Conservation (phyloP, 2,113 vertebrate genomes). For the Melospiza melodia region DNA sequence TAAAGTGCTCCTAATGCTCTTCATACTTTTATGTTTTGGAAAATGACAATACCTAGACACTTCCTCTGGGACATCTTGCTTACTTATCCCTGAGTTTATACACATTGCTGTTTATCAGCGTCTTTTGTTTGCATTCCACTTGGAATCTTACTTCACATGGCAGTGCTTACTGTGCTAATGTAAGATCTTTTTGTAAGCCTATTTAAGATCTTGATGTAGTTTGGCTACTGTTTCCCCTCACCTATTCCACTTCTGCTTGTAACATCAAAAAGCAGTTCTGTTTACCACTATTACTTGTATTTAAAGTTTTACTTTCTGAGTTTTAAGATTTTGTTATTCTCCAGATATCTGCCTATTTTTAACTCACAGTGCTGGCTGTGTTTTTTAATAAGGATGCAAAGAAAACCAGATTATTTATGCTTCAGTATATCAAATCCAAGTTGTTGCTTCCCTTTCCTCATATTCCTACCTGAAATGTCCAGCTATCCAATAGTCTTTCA, state of each 20-base stretch:
- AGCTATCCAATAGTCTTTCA: not conserved
- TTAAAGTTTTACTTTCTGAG: not conserved
- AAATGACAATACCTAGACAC: not conserved
- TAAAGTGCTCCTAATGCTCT: not conserved
- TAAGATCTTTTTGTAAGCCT: not conserved
- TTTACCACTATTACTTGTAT: not conserved
- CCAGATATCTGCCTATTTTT: not conserved
- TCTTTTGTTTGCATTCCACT: not conserved
- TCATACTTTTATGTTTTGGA: not conserved
- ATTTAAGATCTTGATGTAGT: not conserved
- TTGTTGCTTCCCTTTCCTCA: not conserved
- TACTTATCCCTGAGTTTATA: not conserved
- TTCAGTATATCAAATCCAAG: not conserved
- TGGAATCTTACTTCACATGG: not conserved
- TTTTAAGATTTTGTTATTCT: not conserved
- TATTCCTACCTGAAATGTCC: not conserved
- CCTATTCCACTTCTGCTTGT: not conserved
- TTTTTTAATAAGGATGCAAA: not conserved
- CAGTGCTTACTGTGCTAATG: not conserved
- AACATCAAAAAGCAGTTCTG: not conserved
- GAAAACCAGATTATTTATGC: not conserved
- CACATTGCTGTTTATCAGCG: not conserved
- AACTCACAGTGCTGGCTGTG: not conserved
- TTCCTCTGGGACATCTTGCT: not conserved
- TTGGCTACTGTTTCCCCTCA: not conserved